These are phyloP conservation scores for Potamarius usumacintae DNA, from an alignment of 2,113 vertebrate genomes.

Conservation along the genomic window DNA sequence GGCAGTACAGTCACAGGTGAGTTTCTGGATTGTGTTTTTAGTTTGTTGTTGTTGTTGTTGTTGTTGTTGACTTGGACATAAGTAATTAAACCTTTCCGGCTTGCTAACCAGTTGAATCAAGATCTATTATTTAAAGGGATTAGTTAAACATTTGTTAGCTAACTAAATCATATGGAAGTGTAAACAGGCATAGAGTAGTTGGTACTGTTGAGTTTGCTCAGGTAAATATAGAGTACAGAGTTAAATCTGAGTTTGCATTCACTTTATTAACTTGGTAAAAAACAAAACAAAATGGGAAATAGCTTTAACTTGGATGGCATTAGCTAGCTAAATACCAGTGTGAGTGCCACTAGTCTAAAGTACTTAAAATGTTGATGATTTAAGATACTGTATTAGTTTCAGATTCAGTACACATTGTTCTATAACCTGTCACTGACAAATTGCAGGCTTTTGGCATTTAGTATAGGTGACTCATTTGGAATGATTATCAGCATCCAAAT, in stretches of 20 bases:
- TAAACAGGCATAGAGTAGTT: neutral
- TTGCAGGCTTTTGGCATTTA: too few relatives aligned
- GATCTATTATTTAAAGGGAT: neutral
- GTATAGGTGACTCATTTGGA: too few relatives aligned
- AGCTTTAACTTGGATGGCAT: neutral
- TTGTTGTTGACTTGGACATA: neutral
- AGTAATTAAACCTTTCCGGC: neutral
- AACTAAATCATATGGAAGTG: neutral
- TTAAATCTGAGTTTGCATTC: neutral
- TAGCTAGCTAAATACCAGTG: neutral
- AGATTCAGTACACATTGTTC: too few relatives aligned
- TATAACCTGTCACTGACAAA: too few relatives aligned
- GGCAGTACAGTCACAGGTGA: neutral
- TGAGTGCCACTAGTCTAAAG: neutral
- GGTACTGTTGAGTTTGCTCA: neutral
- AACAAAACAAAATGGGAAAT: neutral
- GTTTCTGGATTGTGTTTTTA: neutral
- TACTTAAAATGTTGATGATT: neutral
- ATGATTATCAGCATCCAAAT: too few relatives aligned
- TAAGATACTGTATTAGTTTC: too few relatives aligned
- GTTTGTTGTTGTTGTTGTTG: neutral
- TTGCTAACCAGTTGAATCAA: neutral
- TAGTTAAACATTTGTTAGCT: neutral
- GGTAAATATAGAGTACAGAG: neutral
- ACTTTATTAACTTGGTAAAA: neutral